Base-by-base conservation (phyloP, 1,140 invertebrate genomes). In the Catajapyx aquilonaris region DNA sequence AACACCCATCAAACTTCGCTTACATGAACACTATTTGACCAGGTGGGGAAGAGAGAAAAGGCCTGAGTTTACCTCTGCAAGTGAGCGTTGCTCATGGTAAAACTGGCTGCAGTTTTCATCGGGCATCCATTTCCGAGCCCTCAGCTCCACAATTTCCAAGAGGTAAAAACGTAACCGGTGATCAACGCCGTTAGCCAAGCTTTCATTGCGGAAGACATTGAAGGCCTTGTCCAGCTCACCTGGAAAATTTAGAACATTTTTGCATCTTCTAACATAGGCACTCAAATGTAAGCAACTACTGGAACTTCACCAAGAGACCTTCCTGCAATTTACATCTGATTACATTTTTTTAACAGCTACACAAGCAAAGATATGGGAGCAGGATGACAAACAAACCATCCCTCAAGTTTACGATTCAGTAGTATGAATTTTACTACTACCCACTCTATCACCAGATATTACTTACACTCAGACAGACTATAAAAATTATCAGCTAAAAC, bases 141-240 rank as follows among this genome's bases (percentile, higher is more conserved):
- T 64, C 43, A 87, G 62, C 62, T 90, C 84, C 44, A 90, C 83
- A 25, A 87, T 60, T 64, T 87, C 81, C 49, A 90, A 65, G 43
- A 90, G 65, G 58, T 81, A 73, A 52, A 84, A 65, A 56, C 83
- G 69, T 47, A 76, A 77, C 52, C 75, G 68, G 50, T 75, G 66
- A 56, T 83, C 79, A 43, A 87, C 61, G 50, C 70, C 59, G 59
- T 84, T 76, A 34, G 55, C 55, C 57, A 81, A 74, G 47, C 77
- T 81, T 50, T 76, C 80, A 63, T 86, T 84, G 47, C 83, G 70
- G 49, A 88, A 78, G 46, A 77, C 68, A 45, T 81, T 72, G 61
- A 86, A 87, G 39, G 69, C 71, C 48, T 67, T 59, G 43, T 76
- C 71, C 13, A 78, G 51, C 47, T 71, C 69, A 48, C 72, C 71